A percentile compares a stretch with the other conserved stretches of the same genome.
Conservation (phyloP, 2,888 invertebrate genomes). For the Amiota minor region DNA sequence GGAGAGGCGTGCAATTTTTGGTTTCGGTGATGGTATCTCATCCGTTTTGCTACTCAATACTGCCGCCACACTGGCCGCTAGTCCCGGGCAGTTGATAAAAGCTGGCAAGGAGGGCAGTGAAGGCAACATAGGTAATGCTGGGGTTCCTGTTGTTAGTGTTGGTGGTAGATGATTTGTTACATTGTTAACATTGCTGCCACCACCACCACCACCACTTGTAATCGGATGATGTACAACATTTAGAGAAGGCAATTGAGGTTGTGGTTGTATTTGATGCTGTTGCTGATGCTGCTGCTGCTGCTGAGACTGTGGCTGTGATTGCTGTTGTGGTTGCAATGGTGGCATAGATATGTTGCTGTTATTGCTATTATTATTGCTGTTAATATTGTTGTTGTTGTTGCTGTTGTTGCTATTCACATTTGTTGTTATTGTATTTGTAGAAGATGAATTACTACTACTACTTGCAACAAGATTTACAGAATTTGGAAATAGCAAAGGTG, state of each 20-base stretch:
- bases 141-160: constrained; percentile 43
- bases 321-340: constrained; percentile 28
- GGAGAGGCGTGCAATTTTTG: constrained; percentile 73
- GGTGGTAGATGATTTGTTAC: constrained; percentile 42
- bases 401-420: constrained; percentile 35
- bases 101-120: constrained; percentile 39
- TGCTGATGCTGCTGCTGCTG: constrained; percentile 7
- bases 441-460: constrained; percentile 49
- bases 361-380: constrained; percentile 42
- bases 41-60: constrained; percentile 59
- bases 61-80: constrained; percentile 36
- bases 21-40: constrained; percentile 71
- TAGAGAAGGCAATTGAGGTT: constrained; percentile 41
- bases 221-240: constrained; percentile 39
- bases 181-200: constrained; percentile 33
- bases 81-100: constrained; percentile 46
- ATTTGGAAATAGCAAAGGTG: constrained; percentile 60
- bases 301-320: too few relatives aligned
- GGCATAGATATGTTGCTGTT: constrained; percentile 39
- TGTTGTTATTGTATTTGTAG: constrained; percentile 45
- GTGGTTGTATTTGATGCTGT: constrained; percentile 34
- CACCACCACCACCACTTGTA: constrained; percentile 36
- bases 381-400: constrained; percentile 41
- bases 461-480: constrained; percentile 49
- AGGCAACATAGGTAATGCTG: constrained; percentile 32